Percentiles rank a stretch among this genome's conserved stretches.
These are phyloP conservation scores for Patella vulgata DNA, from an alignment of 1,140 invertebrate genomes.

Conservation along the genomic window DNA sequence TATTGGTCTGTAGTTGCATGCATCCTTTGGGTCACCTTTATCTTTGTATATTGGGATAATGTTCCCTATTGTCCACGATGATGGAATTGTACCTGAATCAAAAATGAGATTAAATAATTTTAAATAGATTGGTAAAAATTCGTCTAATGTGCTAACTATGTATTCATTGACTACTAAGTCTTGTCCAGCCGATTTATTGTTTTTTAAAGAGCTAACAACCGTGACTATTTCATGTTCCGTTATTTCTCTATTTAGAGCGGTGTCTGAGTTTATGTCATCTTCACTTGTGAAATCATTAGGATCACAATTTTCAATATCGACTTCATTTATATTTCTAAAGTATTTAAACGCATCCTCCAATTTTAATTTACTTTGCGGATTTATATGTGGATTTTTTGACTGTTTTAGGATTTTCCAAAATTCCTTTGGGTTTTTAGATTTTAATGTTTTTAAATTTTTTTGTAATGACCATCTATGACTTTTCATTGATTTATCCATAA, in stretches of 20 bases:
- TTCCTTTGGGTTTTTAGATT: constrained; percentile 1
- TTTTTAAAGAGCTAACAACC: no score
- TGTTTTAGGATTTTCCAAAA: constrained; percentile 15
- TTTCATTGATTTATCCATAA: no score
- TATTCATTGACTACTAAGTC: no score
- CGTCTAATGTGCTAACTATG: not conserved
- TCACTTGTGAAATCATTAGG: no score
- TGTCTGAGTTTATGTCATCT: no score
- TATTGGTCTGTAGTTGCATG: constrained; percentile 16
- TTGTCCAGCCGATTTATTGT: no score
- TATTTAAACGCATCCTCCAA: constrained; percentile 2
- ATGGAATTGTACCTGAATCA: not conserved
- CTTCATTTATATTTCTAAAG: constrained; percentile 8
- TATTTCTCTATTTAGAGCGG: not conserved
- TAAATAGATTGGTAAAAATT: constrained; percentile 11
- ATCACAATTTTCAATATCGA: not conserved
- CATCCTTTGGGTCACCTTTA: constrained; percentile 11
- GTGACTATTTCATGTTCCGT: not conserved
- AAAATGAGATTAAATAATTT: constrained; percentile 21
- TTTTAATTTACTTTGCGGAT: not conserved
- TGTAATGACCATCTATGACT: no score
- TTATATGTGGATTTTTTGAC: not conserved
- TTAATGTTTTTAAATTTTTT: not conserved
- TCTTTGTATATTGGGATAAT: constrained; percentile 25
- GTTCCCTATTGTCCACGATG: not conserved